Conservation (phyloP, 2,113 vertebrate species). For the Nannospalax galili region DNA sequence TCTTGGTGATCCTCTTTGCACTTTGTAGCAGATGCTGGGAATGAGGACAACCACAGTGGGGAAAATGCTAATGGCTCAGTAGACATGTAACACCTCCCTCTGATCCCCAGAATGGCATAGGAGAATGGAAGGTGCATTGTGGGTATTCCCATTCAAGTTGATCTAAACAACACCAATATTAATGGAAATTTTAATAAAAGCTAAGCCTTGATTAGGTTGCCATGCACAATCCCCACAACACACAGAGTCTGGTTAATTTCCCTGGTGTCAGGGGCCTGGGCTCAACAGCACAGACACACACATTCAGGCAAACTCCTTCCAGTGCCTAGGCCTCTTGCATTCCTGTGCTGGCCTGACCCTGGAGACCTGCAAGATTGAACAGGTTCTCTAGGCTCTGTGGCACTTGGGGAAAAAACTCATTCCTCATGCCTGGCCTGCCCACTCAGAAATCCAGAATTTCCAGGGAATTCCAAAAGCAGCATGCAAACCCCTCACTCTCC, state of each 20-base stretch:
- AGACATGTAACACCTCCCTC: neutral
- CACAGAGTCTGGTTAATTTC: conserved; percentile 65
- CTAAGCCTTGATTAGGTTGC: conserved; percentile 69
- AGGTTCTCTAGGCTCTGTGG: neutral
- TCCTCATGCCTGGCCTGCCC: neutral
- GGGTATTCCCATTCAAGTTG: conserved; percentile 27
- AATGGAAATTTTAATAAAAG: conserved; percentile 86
- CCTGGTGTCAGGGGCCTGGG: conserved; percentile 29
- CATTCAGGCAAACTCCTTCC: neutral
- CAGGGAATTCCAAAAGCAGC: neutral
- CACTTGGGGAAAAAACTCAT: neutral
- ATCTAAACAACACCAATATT: conserved; percentile 86
- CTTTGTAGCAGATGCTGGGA: neutral
- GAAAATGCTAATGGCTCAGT: neutral
- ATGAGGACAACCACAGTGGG: neutral
- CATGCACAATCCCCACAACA: conserved; percentile 62
- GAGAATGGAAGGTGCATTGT: neutral
- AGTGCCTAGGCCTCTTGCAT: neutral
- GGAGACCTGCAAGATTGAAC: neutral
- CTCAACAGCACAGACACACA: neutral
- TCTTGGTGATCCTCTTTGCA: neutral
- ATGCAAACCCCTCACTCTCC: neutral
- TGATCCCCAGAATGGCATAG: neutral
- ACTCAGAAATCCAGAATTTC: neutral
- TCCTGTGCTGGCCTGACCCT: neutral